These are phyloP conservation scores for Pseudochaenichthys georgianus DNA, from an alignment of 2,797 vertebrate genomes.

Conservation along the genomic window DNA sequence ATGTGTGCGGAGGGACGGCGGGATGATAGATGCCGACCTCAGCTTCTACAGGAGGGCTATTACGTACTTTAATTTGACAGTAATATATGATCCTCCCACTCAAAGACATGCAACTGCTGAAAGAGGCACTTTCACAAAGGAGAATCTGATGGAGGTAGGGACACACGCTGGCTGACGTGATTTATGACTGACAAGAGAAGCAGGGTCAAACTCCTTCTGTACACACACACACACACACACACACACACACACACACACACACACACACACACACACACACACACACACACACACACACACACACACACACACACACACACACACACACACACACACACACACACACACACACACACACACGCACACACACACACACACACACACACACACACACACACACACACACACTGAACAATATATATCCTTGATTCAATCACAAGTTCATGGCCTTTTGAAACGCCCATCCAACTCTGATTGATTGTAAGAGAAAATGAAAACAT, in stretches of 20 bases:
- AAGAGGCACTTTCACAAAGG: slow-evolving; percentile 16
- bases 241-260: too few species aligned
- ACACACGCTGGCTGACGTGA: background rate
- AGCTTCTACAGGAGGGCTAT: background rate
- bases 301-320: background rate
- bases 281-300: too few species aligned
- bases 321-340: too few species aligned
- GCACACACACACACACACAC: too few species aligned
- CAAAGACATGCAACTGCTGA: background rate
- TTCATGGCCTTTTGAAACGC: slow-evolving; percentile 11
- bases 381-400: too few species aligned
- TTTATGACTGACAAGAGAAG: slow-evolving; percentile 1
- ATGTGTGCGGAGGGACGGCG: background rate
- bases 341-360: too few species aligned
- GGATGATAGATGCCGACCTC: slow-evolving; percentile 7
- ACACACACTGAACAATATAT: background rate
- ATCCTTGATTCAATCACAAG: slow-evolving; percentile 14
- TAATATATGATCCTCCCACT: background rate
- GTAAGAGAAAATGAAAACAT: slow-evolving; percentile 32
- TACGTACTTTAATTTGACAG: slow-evolving; percentile 24
- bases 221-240: background rate
- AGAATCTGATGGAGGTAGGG: background rate
- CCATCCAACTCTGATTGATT: slow-evolving; percentile 10
- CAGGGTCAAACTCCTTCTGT: background rate
- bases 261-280: too few species aligned